Evolutionary conservation across 2,113 vertebrate genomes (phyloP), one percentile per base, ranked within the genome.

Genomic region (Colius striatus): DNA sequence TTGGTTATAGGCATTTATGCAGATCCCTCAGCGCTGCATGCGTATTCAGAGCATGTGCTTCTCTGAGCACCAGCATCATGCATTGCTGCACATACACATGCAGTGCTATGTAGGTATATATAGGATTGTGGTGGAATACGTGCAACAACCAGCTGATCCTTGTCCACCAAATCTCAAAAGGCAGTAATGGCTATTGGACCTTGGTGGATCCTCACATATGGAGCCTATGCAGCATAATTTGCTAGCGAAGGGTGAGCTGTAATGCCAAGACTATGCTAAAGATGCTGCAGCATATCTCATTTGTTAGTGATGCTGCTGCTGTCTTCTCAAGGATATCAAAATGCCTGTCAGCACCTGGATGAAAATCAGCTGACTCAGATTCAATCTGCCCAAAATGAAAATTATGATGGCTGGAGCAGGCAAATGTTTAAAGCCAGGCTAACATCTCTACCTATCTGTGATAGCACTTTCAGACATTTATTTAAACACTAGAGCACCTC

Each of bases 341-440:
- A 90, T 84, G 92, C 86, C 85, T 96, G 92, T 95, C 96, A 95
- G 95, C 95, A 97, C 91, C 95, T 95, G 93, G 93, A 95, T 76
- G 75, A 90, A 83, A 96, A 96, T 90, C 87, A 80, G 90, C 93
- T 96, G 94, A 95, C 85, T 97, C 92, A 93, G 85, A 75, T 25
- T 53, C 55, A 60, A 80, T 93, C 71, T 29, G 51, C 82, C 90
- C 76, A 93, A 96, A 91, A 93, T 13, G 9, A 90, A 94, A 89
- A 87, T 34, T 1, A 55, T 25, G 32, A 82, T 26, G 48, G 68
- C 45, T 75, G 21, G 57, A 87, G 21, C 1, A 0, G 55, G 21
- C 68, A 82, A 81, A 84, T 3, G 16, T 80, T 91, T 83, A 58
- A 87, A 93, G 74, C 38, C 13, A 21, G 15, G 48, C 32, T 77